Base-by-base conservation (phyloP, 2,888 invertebrate species). In the Andrena chrysosceles region DNA sequence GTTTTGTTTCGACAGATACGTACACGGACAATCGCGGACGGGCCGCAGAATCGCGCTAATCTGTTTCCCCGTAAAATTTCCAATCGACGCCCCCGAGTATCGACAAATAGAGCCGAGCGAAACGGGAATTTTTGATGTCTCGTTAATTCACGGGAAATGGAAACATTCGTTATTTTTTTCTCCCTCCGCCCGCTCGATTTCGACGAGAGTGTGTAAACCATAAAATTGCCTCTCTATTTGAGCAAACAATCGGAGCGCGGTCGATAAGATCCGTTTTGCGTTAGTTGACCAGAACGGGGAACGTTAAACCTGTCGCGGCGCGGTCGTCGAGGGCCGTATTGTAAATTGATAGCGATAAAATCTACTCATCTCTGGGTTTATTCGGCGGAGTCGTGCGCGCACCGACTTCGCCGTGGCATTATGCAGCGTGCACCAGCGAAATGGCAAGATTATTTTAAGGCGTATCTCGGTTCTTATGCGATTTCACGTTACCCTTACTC, bases 331-430 rank as follows among this genome's bases (percentile, higher is more conserved):
- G 68, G 63, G 76, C 70, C 69, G 86, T 83, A 86, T 86, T 85
- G 85, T 88, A 88, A 88, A 86, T 88, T 88, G 86, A 88, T 88
- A 83, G 82, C 69, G 86, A 88, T 86, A 85, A 88, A 88, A 88
- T 88, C 88, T 87, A 70, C 84, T 88, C 83, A 77, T 88, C 88
- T 86, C 81, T 73, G 72, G 87, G 84, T 85, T 79, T 84, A 83
- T 83, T 83, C 80, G 83, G 74, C 73, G 16, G 68, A 74, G 64
- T 16, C 69, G 60, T 64, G 73, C 35, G 29, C 29, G 72, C 59
- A 31, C 42, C 23, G 73, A 52, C 33, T 48, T 33, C 64, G 56
- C 60, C 66, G 63, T 42, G 67, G 71, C 52, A 66, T 70, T 82
- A 77, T 85, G 85, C 80, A 73, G 62, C 72, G 77, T n/a, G 77